Conservation (phyloP, 1,140 invertebrate genomes). For the Hesperophylax magnus region DNA sequence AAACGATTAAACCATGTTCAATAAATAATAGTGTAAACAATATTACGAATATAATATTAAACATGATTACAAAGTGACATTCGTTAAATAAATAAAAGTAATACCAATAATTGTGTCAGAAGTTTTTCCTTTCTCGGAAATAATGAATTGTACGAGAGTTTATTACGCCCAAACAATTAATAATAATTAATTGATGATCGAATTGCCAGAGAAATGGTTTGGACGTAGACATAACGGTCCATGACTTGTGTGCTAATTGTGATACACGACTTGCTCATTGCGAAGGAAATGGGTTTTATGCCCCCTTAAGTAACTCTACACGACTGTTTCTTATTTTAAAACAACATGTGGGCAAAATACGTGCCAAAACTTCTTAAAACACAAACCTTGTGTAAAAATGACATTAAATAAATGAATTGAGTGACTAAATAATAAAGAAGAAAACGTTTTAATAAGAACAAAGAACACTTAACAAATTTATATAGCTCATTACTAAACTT, state of each 20-base stretch:
- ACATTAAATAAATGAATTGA: not conserved
- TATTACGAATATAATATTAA: too few species aligned
- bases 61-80: too few species aligned
- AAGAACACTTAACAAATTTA: not conserved
- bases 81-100: too few species aligned
- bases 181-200: not conserved
- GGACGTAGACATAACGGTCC: not conserved
- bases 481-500: not conserved
- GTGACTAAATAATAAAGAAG: not conserved
- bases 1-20: too few species aligned
- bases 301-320: constrained; percentile 13
- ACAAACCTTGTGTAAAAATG: not conserved
- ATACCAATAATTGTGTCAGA: too few species aligned
- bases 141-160: too few species aligned
- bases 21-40: too few species aligned
- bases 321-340: not conserved
- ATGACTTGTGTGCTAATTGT: not conserved
- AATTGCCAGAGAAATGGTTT: not conserved
- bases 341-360: not conserved
- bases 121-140: too few species aligned
- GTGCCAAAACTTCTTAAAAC: not conserved
- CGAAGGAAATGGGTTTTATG: constrained; percentile 34
- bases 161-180: too few species aligned
- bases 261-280: not conserved
- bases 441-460: not conserved